Base-by-base conservation (phyloP, 2,113 vertebrate species). In the Climacteris rufus region DNA sequence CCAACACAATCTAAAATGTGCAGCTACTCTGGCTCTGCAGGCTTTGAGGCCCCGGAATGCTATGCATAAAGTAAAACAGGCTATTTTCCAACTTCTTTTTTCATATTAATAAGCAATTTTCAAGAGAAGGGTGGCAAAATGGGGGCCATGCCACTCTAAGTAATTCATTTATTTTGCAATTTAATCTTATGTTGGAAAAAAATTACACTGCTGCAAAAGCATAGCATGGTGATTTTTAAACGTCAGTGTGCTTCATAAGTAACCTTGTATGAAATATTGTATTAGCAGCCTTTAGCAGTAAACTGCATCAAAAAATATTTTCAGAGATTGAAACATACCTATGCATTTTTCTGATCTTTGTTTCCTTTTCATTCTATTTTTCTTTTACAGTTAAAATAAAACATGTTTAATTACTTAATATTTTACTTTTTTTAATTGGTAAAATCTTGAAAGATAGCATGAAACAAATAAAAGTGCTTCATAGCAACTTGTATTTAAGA, bases 161-260 rank as follows among this genome's bases (percentile, higher is more conserved):
- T 99, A 99, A 99, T 99, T 99, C 98, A 99, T 99, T 99, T 98
- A 99, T 99, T 99, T 99, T 98, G 98, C 98, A 98, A 99, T 99
- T 99, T 99, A 98, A 99, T 99, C 98, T 98, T 98, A 98, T 95
- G 97, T 98, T 98, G 98, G 97, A 98, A 98, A 98, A 97, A 98
- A 98, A 98, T 98, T 98, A 97, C 97, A 96, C 96, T 98, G 97
- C 98, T 98, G 97, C 97, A 97, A 96, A 96, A 93, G 97, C 95
- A 97, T 89, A 97, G 97, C 96, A 93, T 98, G 98, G 98, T 98
- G 98, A 99, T 99, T 99, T 99, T 98, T 99, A 98, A 98, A 98
- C 98, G 98, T 99, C 98, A 98, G 68, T 95, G 83, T 96, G 97
- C 95, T 97, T 98, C 97, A 92, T 97, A 97, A 97, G 96, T 98